Evolutionary conservation across 2,888 invertebrate species (phyloP).

Genomic region (Torymus aiolomorphi): DNA sequence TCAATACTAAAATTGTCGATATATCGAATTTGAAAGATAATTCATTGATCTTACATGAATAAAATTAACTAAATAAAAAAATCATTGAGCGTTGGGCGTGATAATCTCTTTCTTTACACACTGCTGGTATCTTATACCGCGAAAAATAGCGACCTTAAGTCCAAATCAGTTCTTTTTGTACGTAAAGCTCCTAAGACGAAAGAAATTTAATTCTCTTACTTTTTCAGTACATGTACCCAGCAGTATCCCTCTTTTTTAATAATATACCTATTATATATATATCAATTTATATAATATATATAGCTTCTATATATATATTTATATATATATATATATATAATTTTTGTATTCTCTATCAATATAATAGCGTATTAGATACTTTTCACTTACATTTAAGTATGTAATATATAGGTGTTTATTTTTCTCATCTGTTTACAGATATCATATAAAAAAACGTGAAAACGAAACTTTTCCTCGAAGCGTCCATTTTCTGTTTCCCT

Average conservation of each 20-base stretch:
- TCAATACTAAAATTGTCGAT: conserved; percentile 43
- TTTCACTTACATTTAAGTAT: conserved; percentile 74
- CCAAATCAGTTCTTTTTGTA: conserved; percentile 59
- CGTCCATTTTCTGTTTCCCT: conserved; percentile 49
- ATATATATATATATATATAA: conserved; percentile 70
- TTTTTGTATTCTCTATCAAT: conserved; percentile 72
- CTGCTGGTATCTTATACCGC: conserved; percentile 56
- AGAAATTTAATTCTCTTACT: conserved; percentile 56
- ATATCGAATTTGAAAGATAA: conserved; percentile 26
- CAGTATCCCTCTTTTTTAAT: conserved; percentile 68
- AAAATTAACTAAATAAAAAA: conserved; percentile 53
- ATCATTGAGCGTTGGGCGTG: conserved; percentile 56
- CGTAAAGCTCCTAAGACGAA: conserved; percentile 58
- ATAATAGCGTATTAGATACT: conserved; percentile 73
- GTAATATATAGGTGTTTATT: conserved; percentile 74
- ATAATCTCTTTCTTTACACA: conserved; percentile 58
- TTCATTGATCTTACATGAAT: conserved; percentile 19
- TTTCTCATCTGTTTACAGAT: conserved; percentile 69
- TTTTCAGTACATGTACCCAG: conserved; percentile 66
- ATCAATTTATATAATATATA: conserved; percentile 67
- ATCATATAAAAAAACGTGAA: conserved; percentile 69
- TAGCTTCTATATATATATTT: conserved; percentile 64
- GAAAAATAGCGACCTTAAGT: conserved; percentile 56
- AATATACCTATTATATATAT: conserved; percentile 69
- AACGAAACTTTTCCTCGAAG: conserved; percentile 66